phyloP scores from a whole-genome alignment of 2,888 invertebrate species.

The Norana najaformis region DNA sequence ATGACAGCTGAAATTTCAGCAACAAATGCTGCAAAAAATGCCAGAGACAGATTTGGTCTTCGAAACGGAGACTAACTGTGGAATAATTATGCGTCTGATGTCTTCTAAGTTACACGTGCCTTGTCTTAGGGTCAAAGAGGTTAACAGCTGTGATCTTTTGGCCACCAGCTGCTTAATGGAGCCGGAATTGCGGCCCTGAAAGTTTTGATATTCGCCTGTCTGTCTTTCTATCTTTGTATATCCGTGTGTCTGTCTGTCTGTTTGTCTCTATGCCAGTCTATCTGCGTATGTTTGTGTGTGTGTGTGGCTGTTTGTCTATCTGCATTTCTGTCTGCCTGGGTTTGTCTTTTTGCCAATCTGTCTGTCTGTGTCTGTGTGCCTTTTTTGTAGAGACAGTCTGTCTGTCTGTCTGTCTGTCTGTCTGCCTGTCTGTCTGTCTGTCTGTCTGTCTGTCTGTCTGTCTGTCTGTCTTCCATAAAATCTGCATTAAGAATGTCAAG shows the following conservation, averaged over 20 bases:
- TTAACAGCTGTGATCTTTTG: conserved; percentile 13
- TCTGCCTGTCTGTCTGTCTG: too few relatives aligned
- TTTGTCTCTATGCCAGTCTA: not conserved
- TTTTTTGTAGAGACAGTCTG: too few relatives aligned
- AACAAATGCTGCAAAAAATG: not conserved
- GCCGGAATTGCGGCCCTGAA: too few relatives aligned
- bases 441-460: too few relatives aligned
- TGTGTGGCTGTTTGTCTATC: not conserved
- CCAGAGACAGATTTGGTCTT: not conserved
- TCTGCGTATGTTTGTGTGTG: too few relatives aligned
- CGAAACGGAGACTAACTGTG: not conserved
- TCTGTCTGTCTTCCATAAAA: not conserved
- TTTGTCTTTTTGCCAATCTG: too few relatives aligned
- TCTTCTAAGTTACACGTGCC: not conserved
- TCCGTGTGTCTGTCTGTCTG: not conserved
- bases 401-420: too few relatives aligned
- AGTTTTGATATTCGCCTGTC: not conserved
- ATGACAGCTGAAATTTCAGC: not conserved
- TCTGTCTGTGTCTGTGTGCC: too few relatives aligned
- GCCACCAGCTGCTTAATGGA: not conserved
- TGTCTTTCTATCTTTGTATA: not conserved
- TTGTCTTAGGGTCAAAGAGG: not conserved
- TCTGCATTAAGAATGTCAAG: not conserved
- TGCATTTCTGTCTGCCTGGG: not conserved
- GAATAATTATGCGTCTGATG: not conserved